phyloP scores from a whole-genome alignment of 1,140 invertebrate genomes.

The Danaus plexippus region DNA sequence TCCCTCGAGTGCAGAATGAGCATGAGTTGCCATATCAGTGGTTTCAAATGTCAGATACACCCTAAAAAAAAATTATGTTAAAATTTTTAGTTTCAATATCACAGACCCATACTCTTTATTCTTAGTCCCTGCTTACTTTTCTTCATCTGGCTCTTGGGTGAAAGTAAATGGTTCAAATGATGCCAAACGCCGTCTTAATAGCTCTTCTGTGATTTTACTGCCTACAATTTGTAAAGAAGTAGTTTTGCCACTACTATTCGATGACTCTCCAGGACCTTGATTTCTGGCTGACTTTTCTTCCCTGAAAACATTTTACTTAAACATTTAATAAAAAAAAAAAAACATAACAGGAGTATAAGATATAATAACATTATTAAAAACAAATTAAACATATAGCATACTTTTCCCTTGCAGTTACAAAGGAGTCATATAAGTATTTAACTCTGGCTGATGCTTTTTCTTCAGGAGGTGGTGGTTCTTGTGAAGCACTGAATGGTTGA shows the following conservation, averaged over 20 bases:
- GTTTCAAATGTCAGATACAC: conserved; percentile 96
- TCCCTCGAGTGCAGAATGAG: conserved; percentile 90
- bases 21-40: conserved; percentile 86
- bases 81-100: too few relatives aligned
- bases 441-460: conserved; percentile 75
- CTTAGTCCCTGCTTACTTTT: conserved; percentile 33
- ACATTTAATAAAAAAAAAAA: too few relatives aligned
- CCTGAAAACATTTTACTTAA: conserved; percentile 23
- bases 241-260: conserved; percentile 28
- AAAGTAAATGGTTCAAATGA: conserved; percentile 60
- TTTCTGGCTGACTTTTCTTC: conserved; percentile 45
- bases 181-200: conserved; percentile 57
- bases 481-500: conserved; percentile 90
- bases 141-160: conserved; percentile 49
- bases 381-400: conserved; percentile 24
- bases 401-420: conserved; percentile 84
- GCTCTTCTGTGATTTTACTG: conserved; percentile 69
- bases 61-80: conserved; percentile 67
- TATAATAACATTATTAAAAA: too few relatives aligned
- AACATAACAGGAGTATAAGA: too few relatives aligned
- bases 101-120: background rate
- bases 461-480: conserved; percentile 73
- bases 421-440: conserved; percentile 91
- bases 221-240: conserved; percentile 45
- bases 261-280: conserved; percentile 22